Base-by-base conservation (phyloP, 2,888 invertebrate species). In the Drosophila lutescens region DNA sequence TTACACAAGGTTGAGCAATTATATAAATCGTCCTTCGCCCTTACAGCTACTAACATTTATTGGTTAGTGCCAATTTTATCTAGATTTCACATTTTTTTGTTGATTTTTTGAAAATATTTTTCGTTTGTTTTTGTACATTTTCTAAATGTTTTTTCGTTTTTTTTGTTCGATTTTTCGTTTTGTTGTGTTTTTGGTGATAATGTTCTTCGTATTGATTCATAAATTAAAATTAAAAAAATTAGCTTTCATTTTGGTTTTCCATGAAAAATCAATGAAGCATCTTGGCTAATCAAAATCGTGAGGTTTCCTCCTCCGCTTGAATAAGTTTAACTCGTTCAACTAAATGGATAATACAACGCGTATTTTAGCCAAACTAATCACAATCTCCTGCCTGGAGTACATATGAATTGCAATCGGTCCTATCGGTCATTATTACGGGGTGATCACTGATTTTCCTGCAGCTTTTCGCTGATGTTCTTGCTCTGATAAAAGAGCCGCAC, bases 401-500 rank as follows among this genome's bases (percentile, higher is more conserved):
- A 47, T 47, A 47, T 47, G 47, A 47, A 32, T 47, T 44, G 44
- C 17, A 20, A 9, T 38, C 65, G 40, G 60, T 46, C 5, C 38
- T n/a, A 17, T n/a, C 32, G 6, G 17, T 65, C 63, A 79, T 30
- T 78, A 69, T 49, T 76, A 23, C 20, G 23, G 2, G 20, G 6
- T 43, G 20, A 43, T 43, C 43, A 43, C 43, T 43, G 43, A 20
- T 23, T 59, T 15, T 81, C 70, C 62, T 87, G 82, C 51, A 91
- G 75, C 67, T 89, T 87, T 17, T 85, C 87, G 56, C 82, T 86
- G 10, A 91, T 87, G 76, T 89, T 91, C 44, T 87, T 91, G 51
- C 88, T 89, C 76, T 91, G 91, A 66, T 91, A 91, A 75, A 91
- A 91, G 4, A 91, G 79, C 6, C 91, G 78, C 4, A 91, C 91